A percentile compares a stretch with the other conserved stretches of the same genome.
Evolutionary conservation across 2,797 vertebrate species (phyloP).

Genomic region (Lithobates pipiens): DNA sequence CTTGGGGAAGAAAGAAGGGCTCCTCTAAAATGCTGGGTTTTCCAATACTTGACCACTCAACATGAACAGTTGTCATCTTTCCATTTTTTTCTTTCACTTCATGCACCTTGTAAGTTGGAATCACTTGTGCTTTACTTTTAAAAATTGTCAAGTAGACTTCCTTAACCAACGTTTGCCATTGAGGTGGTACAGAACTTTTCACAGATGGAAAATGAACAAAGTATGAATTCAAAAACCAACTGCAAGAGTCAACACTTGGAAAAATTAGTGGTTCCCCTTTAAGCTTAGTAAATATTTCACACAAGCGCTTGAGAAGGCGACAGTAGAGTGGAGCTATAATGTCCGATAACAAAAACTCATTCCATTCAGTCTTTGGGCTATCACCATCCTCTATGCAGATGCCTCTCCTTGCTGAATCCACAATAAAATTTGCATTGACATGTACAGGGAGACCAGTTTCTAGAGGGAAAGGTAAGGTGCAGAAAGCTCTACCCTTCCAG

Average conservation of each 20-base stretch:
- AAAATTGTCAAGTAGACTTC: conserved; percentile 75
- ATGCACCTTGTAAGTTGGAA: conserved; percentile 70
- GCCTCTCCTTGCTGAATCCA: conserved; percentile 75
- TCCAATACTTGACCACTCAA: conserved; percentile 64
- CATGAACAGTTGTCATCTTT: not conserved
- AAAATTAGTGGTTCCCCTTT: not conserved
- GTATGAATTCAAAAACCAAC: conserved; percentile 59
- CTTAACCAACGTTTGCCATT: conserved; percentile 78
- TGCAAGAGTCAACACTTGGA: not conserved
- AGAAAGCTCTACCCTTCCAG: conserved; percentile 76
- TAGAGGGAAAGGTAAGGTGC: conserved; percentile 81
- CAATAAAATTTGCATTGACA: conserved; percentile 85
- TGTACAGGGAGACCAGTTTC: conserved; percentile 84
- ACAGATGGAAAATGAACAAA: conserved; percentile 77
- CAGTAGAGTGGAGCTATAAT: conserved; percentile 81
- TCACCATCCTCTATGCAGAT: conserved; percentile 73
- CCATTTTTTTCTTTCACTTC: rapidly evolving
- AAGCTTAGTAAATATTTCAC: conserved; percentile 48
- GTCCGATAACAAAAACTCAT: conserved; percentile 73
- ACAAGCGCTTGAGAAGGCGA: conserved; percentile 75
- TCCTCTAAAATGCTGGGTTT: conserved; percentile 51
- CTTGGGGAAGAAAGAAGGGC: conserved; percentile 62
- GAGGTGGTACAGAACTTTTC: conserved; percentile 33
- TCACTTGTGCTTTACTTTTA: conserved; percentile 68
- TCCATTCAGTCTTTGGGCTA: conserved; percentile 77